These are phyloP conservation scores for Tokudaia muenninki DNA, from an alignment of 2,797 vertebrate genomes.

Conservation along the genomic window DNA sequence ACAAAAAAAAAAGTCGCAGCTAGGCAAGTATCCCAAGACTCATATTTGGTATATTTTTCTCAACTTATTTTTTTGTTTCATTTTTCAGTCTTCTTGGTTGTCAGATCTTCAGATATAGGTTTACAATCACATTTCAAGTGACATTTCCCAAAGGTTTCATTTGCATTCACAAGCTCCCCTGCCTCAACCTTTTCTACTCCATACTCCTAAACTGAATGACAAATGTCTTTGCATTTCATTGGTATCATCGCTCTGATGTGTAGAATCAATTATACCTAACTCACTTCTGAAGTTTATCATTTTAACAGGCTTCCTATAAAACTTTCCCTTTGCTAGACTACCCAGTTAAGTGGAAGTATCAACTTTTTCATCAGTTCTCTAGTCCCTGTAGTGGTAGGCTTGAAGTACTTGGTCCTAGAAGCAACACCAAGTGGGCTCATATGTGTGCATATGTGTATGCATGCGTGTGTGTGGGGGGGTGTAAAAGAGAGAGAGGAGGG, in stretches of 20 bases:
- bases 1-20: constrained; percentile 31
- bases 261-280: constrained; percentile 42
- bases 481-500: too few relatives aligned
- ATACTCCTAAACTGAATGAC: constrained; percentile 24
- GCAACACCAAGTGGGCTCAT: background rate
- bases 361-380: constrained; percentile 1
- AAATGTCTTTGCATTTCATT: constrained; percentile 18
- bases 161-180: constrained; percentile 62
- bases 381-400: background rate
- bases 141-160: constrained; percentile 74
- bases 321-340: constrained; percentile 39
- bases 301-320: constrained; percentile 68
- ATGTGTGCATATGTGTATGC: background rate
- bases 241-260: constrained; percentile 61
- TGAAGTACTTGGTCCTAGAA: background rate
- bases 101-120: constrained; percentile 62
- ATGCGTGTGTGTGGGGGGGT: too few relatives aligned
- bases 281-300: constrained; percentile 49
- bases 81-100: constrained; percentile 64
- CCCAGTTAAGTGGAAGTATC: constrained; percentile 60
- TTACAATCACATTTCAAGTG: constrained; percentile 64
- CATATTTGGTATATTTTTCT: constrained; percentile 60
- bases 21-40: background rate
- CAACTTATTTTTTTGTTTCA: constrained; percentile 67
- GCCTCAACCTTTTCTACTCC: constrained; percentile 49